phyloP scores from a whole-genome alignment of 1,140 invertebrate species.

The Temnothorax longispinosus region DNA sequence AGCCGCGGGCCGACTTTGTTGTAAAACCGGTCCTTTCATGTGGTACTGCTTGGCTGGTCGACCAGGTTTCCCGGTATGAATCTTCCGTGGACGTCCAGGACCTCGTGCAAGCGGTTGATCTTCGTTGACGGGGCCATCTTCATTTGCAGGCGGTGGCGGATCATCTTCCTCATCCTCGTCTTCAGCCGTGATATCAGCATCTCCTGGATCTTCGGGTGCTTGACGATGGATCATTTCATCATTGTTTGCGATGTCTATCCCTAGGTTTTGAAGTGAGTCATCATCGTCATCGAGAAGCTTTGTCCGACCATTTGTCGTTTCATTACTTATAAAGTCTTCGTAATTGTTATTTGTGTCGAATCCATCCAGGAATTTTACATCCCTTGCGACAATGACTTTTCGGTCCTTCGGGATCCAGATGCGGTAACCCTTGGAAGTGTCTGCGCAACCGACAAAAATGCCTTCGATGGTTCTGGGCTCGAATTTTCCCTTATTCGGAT shows the following conservation, averaged over 20 bases:
- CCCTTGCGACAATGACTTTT: not conserved
- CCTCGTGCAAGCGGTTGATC: not conserved
- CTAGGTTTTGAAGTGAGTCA: not conserved
- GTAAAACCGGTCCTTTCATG: not conserved
- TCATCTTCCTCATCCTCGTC: too few relatives aligned
- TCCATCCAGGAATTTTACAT: not conserved
- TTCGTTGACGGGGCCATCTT: not conserved
- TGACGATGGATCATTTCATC: not conserved
- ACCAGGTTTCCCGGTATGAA: not conserved
- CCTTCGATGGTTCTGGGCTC: not conserved
- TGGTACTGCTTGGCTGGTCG: not conserved
- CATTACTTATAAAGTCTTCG: not conserved
- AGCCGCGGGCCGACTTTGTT: not conserved
- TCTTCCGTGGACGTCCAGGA: not conserved
- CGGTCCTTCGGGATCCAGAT: not conserved
- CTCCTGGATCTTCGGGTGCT: not conserved
- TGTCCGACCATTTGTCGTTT: not conserved
- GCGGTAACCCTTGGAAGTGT: not conserved
- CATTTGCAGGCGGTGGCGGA: too few relatives aligned
- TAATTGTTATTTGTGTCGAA: not conserved
- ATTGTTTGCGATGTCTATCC: not conserved
- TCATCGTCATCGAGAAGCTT: too few relatives aligned
- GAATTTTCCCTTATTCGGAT: not conserved
- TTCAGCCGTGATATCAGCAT: not conserved
- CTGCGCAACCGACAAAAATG: not conserved